Evolutionary conservation across 2,888 invertebrate genomes (phyloP).

Genomic region (Sympetrum striolatum): DNA sequence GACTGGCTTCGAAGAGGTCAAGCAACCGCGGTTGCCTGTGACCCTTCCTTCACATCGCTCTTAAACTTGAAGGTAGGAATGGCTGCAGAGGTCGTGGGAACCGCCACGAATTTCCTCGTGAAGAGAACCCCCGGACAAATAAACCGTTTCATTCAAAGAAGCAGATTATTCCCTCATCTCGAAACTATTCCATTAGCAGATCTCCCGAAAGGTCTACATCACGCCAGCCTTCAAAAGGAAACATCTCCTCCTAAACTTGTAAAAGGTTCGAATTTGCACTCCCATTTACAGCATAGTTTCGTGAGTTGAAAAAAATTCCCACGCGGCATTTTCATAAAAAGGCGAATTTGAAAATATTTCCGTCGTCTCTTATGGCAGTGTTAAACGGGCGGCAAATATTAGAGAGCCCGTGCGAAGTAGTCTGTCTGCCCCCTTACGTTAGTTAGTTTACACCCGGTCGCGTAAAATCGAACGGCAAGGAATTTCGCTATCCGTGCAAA

Average conservation of each 20-base stretch:
- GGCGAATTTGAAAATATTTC: not conserved
- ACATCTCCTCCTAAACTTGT: no score
- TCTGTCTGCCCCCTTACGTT: not conserved
- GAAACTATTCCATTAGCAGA: no score
- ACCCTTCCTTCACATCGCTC: not conserved
- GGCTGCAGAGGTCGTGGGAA: not conserved
- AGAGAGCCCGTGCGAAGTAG: not conserved
- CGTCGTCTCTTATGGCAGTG: not conserved
- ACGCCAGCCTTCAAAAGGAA: no score
- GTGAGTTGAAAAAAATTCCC: not conserved
- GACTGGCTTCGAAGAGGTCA: slow-evolving; percentile 12
- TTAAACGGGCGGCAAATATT: not conserved
- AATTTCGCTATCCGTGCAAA: no score
- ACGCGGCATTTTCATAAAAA: not conserved
- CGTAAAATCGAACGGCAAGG: no score
- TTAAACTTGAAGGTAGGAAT: not conserved
- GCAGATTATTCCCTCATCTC: no score
- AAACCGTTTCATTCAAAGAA: no score
- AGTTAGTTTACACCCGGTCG: not conserved
- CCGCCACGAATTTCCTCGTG: no score
- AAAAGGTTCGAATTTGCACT: no score
- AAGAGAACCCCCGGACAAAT: no score
- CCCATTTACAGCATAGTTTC: no score
- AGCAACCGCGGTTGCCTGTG: slow-evolving; percentile 6
- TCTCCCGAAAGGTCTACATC: no score